Evolutionary conservation across 1,140 invertebrate species (phyloP).

Genomic region (Glomeris maerens): DNA sequence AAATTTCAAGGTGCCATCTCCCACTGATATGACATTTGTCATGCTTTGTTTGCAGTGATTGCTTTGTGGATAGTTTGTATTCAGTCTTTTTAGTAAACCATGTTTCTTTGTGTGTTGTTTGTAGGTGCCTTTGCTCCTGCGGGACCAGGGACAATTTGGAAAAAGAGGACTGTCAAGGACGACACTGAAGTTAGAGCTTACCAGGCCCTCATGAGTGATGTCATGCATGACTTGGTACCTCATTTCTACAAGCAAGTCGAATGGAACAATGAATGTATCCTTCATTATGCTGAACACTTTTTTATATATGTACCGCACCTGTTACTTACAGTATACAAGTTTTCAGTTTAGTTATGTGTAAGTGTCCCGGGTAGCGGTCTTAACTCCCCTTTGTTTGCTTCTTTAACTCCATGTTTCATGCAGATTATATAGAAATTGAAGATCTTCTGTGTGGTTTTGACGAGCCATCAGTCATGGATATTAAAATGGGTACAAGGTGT

Average conservation of each 20-base stretch:
- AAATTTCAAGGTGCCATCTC: constrained; percentile 15
- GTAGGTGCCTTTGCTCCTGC: constrained; percentile 82
- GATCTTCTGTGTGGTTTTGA: constrained; percentile 69
- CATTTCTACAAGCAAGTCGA: constrained; percentile 72
- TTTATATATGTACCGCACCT: too few relatives aligned
- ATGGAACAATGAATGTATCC: constrained; percentile 61
- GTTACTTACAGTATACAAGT: too few relatives aligned
- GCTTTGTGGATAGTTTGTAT: background rate
- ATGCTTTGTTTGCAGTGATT: background rate
- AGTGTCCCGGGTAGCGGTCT: too few relatives aligned
- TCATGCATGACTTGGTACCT: constrained; percentile 61
- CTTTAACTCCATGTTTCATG: constrained; percentile 16
- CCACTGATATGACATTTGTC: constrained; percentile 8
- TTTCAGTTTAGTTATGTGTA: too few relatives aligned
- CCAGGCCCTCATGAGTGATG: constrained; percentile 58
- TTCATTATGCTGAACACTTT: constrained; percentile 22
- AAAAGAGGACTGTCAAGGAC: constrained; percentile 51
- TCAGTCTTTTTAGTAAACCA: background rate
- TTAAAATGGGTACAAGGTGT: constrained; percentile 71
- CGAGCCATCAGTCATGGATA: constrained; percentile 79
- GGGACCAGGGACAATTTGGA: constrained; percentile 85
- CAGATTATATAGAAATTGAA: constrained; percentile 72
- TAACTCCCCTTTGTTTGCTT: constrained; percentile 8
- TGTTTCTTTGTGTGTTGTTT: constrained; percentile 10
- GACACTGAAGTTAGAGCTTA: constrained; percentile 52